Evolutionary conservation across 2,113 vertebrate species (phyloP).

Genomic region (Smithornis capensis): DNA sequence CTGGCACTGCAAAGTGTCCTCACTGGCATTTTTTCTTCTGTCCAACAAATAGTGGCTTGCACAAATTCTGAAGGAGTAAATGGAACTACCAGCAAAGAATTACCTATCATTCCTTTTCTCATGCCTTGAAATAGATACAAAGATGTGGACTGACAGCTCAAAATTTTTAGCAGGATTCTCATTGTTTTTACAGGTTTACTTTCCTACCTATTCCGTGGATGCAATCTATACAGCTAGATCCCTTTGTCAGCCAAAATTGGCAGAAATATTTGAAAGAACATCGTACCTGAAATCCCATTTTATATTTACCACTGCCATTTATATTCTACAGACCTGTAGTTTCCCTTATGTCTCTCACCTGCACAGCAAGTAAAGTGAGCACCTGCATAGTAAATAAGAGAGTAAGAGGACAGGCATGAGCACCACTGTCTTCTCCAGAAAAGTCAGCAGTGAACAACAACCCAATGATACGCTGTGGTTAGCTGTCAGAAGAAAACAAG

Average conservation of each 20-base stretch:
- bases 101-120: background rate
- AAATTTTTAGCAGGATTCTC: background rate
- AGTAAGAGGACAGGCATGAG: background rate
- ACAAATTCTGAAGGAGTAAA: background rate
- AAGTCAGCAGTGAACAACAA: background rate
- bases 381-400: background rate
- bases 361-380: background rate
- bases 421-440: background rate
- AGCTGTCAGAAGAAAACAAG: background rate
- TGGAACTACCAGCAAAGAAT: background rate
- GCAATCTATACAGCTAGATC: background rate
- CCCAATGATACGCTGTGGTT: accelerated
- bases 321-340: background rate
- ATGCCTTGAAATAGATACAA: background rate
- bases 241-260: background rate
- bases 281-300: background rate
- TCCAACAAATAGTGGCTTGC: background rate
- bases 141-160: background rate
- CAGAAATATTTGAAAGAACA: background rate
- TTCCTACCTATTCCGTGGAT: background rate
- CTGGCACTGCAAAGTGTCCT: background rate
- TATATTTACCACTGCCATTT: background rate
- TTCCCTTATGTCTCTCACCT: background rate
- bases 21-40: background rate
- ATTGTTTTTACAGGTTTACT: background rate